Conservation (phyloP, 2,797 vertebrate species). For the Gymnodraco acuticeps region DNA sequence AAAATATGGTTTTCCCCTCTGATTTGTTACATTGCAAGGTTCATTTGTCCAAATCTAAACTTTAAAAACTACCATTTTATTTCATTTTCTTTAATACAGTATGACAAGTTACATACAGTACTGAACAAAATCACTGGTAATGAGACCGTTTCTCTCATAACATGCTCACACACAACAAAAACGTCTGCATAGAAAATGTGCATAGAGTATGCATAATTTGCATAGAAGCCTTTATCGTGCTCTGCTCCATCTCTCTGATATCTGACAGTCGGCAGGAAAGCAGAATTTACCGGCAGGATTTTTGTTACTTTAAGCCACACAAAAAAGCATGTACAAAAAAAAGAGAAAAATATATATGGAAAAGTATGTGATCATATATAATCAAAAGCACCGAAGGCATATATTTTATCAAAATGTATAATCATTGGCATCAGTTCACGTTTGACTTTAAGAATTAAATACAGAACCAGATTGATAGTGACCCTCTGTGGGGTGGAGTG, state of each 20-base stretch:
- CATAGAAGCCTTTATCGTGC: constrained; percentile 42
- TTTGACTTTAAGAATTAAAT: constrained; percentile 47
- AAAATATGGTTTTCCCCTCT: constrained; percentile 74
- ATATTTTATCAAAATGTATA: constrained; percentile 56
- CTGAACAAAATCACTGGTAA: constrained; percentile 48
- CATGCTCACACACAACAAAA: background rate
- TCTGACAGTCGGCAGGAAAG: constrained; percentile 28
- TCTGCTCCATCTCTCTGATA: constrained; percentile 15
- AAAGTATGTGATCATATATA: constrained; percentile 57
- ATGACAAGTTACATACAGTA: constrained; percentile 11
- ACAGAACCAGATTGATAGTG: constrained; percentile 63
- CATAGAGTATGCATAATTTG: constrained; percentile 50
- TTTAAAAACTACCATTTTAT: constrained; percentile 45
- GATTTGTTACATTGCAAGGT: constrained; percentile 76
- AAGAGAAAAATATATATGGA: constrained; percentile 53
- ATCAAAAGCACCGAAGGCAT: constrained; percentile 67
- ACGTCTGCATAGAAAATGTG: constrained; percentile 47
- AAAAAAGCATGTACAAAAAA: constrained; percentile 38
- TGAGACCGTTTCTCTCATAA: constrained; percentile 34
- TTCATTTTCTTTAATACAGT: constrained; percentile 32
- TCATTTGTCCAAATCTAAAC: constrained; percentile 70
- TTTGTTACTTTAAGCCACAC: constrained; percentile 22
- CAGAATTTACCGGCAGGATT: constrained; percentile 36
- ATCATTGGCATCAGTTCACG: constrained; percentile 57
- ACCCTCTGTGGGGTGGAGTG: constrained; percentile 63